A percentile compares a stretch with the other conserved stretches of the same genome.
Evolutionary conservation across 2,797 vertebrate genomes (phyloP).

Genomic region (Sebastiscus albofasciatus): DNA sequence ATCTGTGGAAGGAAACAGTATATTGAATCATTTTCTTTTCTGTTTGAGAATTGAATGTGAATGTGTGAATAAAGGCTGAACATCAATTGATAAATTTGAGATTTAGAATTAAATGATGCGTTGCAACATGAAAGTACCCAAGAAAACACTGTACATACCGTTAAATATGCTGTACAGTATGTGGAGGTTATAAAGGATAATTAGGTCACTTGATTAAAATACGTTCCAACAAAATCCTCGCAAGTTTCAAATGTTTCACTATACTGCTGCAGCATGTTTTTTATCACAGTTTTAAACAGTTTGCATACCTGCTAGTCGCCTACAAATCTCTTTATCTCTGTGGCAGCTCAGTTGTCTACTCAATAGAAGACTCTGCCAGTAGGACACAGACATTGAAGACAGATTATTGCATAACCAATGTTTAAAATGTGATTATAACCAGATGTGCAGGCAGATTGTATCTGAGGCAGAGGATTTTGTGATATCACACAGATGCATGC

Average conservation of each 20-base stretch:
- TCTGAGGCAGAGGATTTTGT: slow-evolving; percentile 69
- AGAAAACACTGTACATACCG: not conserved
- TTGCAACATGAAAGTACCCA: not conserved
- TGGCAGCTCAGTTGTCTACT: slow-evolving; percentile 55
- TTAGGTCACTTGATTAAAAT: slow-evolving; percentile 9
- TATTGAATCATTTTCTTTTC: not conserved
- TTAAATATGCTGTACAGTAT: not conserved
- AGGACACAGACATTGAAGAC: slow-evolving; percentile 69
- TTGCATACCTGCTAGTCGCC: slow-evolving; percentile 55
- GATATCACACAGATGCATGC: slow-evolving; percentile 74
- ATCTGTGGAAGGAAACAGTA: not conserved
- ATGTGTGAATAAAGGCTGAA: not conserved
- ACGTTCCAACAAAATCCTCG: slow-evolving; percentile 23
- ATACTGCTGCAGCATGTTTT: not conserved
- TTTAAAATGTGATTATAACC: slow-evolving; percentile 83
- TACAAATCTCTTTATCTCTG: slow-evolving; percentile 68
- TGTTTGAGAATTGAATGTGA: not conserved
- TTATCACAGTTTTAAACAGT: slow-evolving; percentile 43
- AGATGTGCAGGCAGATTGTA: slow-evolving; percentile 80
- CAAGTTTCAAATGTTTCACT: slow-evolving; percentile 8
- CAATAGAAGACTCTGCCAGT: slow-evolving; percentile 60
- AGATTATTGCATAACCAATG: slow-evolving; percentile 78
- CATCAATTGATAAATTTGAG: not conserved
- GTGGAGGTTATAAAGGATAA: not conserved
- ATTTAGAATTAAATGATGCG: not conserved